Conservation (phyloP, 2,113 vertebrate genomes). For the Ceyx melanurus region DNA sequence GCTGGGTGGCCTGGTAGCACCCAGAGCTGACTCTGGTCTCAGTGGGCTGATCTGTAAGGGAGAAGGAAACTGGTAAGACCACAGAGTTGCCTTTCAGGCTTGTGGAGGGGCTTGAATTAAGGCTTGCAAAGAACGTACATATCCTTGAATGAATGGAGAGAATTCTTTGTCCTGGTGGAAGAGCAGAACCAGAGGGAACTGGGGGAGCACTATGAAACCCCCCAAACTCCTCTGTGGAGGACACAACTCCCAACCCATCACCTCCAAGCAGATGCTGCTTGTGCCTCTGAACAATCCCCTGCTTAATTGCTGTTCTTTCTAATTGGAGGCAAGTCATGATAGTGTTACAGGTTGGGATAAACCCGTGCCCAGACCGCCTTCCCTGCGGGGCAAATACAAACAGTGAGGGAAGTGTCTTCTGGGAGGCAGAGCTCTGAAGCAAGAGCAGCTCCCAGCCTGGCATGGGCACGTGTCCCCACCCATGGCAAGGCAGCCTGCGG, state of each 20-base stretch:
- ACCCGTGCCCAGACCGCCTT: neutral
- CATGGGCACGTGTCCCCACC: neutral
- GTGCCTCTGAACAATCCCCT: neutral
- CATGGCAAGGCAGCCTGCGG: accelerated
- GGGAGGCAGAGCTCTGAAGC: neutral
- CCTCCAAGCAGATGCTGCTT: neutral
- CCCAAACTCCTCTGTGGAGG: neutral
- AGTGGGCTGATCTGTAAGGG: neutral
- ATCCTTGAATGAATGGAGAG: neutral
- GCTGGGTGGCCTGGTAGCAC: accelerated
- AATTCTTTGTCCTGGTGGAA: neutral
- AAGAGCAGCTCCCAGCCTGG: neutral
- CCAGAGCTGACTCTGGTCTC: accelerated
- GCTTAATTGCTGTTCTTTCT: neutral
- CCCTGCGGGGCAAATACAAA: neutral
- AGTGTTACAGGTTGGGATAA: neutral
- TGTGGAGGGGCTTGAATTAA: neutral
- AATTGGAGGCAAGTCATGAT: neutral
- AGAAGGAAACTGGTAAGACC: neutral
- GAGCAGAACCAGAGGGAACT: neutral
- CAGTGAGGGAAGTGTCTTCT: neutral
- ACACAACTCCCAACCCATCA: accelerated
- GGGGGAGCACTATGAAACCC: neutral
- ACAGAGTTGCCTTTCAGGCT: neutral
- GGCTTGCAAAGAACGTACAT: neutral